These are phyloP conservation scores for Tachysurus fulvidraco DNA, from an alignment of 2,113 vertebrate species.

Conservation along the genomic window DNA sequence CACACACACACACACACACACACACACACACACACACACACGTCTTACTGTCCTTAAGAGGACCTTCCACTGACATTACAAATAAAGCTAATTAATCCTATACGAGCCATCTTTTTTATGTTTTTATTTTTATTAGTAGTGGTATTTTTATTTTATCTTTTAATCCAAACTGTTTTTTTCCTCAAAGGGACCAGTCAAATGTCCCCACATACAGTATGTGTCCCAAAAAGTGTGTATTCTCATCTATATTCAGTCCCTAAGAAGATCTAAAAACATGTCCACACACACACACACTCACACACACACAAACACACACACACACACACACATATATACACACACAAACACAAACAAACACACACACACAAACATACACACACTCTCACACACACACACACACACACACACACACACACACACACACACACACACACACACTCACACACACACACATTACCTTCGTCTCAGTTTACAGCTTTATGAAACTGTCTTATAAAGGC, in stretches of 20 bases:
- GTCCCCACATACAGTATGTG: too few species aligned
- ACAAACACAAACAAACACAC: constrained; percentile 37
- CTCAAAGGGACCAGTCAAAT: not conserved
- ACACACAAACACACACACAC: constrained; percentile 33
- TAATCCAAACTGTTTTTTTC: not conserved
- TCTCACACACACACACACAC: constrained; percentile 27
- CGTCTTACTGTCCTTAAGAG: not conserved
- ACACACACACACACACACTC: constrained; percentile 36
- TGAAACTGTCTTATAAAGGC: constrained; percentile 78
- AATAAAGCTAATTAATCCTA: not conserved
- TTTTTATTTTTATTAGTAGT: too few species aligned
- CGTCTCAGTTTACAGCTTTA: constrained; percentile 73
- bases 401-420: constrained; percentile 27
- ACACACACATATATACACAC: constrained; percentile 19
- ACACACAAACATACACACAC: constrained; percentile 14
- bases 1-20: not conserved
- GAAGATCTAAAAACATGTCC: not conserved
- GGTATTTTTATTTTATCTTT: not conserved
- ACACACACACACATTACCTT: constrained; percentile 9
- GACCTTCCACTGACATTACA: not conserved
- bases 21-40: not conserved
- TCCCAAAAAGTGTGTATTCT: not conserved
- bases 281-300: not conserved
- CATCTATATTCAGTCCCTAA: not conserved
- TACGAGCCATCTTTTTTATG: too few species aligned